Percentiles rank a stretch among this genome's conserved stretches.
Evolutionary conservation across 2,797 vertebrate genomes (phyloP).

Genomic region (Adrianichthys oophorus): DNA sequence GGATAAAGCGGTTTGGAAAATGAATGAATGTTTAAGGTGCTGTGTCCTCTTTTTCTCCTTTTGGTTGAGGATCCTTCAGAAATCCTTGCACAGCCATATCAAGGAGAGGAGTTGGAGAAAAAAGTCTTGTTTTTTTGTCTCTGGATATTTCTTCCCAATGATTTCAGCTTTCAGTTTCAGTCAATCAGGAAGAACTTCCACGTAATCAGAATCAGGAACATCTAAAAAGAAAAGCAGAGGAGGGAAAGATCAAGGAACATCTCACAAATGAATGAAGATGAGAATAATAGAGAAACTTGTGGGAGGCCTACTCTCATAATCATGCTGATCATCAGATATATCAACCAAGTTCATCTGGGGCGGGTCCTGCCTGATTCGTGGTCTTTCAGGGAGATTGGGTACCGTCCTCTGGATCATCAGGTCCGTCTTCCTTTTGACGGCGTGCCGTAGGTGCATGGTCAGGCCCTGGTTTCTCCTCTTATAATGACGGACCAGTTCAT

Average conservation of each 20-base stretch:
- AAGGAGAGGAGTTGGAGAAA: no score
- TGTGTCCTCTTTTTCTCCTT: no score
- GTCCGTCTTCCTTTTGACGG: conserved; percentile 55
- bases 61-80: no score
- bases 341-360: rapidly evolving
- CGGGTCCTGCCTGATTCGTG: neutral
- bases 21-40: no score
- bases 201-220: conserved; percentile 15
- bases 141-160: neutral
- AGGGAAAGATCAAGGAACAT: neutral
- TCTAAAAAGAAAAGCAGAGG: conserved; percentile 18
- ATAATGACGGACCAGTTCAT: conserved; percentile 65
- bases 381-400: no score
- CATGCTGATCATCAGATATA: neutral
- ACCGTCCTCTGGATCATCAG: conserved; percentile 12
- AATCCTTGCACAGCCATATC: no score
- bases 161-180: neutral
- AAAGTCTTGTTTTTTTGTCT: no score
- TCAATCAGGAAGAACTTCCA: conserved; percentile 29
- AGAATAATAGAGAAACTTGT: neutral
- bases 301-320: conserved; percentile 61
- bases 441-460: conserved; percentile 47
- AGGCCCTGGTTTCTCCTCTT: conserved; percentile 69
- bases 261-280: neutral
- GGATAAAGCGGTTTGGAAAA: no score